A percentile compares a stretch with the other conserved stretches of the same genome.
These are phyloP conservation scores for Loripinus fragilis DNA, from an alignment of 2,888 invertebrate species.

Conservation along the genomic window DNA sequence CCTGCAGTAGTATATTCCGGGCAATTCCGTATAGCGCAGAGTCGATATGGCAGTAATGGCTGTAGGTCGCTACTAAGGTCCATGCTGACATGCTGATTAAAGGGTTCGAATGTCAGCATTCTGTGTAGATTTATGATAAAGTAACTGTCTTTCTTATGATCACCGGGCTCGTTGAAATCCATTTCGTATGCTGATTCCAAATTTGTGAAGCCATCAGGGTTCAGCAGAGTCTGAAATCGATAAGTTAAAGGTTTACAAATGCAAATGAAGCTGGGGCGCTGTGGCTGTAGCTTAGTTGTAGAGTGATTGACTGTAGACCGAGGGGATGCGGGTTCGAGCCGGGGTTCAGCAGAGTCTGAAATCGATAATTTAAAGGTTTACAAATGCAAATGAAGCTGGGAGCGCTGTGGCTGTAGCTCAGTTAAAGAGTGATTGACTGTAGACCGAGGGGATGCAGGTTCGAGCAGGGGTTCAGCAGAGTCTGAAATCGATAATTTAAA, in stretches of 20 bases:
- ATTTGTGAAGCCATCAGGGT: constrained; percentile 38
- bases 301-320: too few relatives aligned
- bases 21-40: constrained; percentile 25
- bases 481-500: too few relatives aligned
- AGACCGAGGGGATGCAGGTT: too few relatives aligned
- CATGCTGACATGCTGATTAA: constrained; percentile 44
- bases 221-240: constrained; percentile 42
- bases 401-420: too few relatives aligned
- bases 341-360: constrained; percentile 44
- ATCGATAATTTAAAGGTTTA: too few relatives aligned
- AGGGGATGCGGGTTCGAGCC: too few relatives aligned
- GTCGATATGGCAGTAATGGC: constrained; percentile 32
- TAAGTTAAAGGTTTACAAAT: too few relatives aligned
- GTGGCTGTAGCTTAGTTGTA: too few relatives aligned
- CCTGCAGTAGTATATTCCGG: background rate
- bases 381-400: too few relatives aligned
- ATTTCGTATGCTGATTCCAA: constrained; percentile 39
- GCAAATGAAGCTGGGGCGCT: too few relatives aligned
- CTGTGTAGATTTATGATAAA: constrained; percentile 36
- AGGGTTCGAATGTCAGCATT: constrained; percentile 40
- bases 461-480: constrained; percentile 41
- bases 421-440: too few relatives aligned
- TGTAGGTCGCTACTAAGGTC: constrained; percentile 29
- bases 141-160: constrained; percentile 23
- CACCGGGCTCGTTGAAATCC: constrained; percentile 42